Evolutionary conservation across 2,113 vertebrate genomes (phyloP).

Genomic region (Gobio gobio): DNA sequence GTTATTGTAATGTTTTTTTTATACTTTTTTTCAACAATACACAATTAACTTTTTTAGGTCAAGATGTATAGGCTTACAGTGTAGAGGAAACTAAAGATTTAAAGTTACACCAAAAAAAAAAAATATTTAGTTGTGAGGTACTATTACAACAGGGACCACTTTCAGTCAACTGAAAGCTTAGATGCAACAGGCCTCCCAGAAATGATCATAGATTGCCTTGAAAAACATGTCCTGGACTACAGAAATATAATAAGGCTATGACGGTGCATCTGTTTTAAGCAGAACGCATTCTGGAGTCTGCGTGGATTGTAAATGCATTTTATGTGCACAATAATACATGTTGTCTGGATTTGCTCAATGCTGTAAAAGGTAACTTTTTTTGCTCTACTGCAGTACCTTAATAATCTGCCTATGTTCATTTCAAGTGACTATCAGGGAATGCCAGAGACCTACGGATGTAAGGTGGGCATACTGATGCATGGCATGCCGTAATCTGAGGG

Average conservation of each 20-base stretch:
- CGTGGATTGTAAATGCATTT: too few species aligned
- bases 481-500: conserved; percentile 38
- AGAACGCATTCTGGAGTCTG: background rate
- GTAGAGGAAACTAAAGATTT: background rate
- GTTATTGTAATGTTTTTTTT: too few species aligned
- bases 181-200: background rate
- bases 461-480: conserved; percentile 32
- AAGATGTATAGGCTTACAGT: background rate
- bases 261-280: background rate
- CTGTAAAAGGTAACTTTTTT: background rate
- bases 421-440: conserved; percentile 32
- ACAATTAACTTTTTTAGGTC: background rate
- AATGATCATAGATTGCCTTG: background rate
- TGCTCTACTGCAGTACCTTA: background rate
- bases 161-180: too few species aligned
- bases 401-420: background rate
- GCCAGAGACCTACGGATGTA: conserved; percentile 33
- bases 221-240: background rate
- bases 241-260: background rate
- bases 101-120: background rate
- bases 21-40: background rate
- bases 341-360: background rate
- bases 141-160: background rate
- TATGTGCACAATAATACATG: background rate
- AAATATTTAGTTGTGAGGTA: background rate